A percentile compares a stretch with the other conserved stretches of the same genome.
Conservation (phyloP, 1,140 invertebrate species). For the Microvelia longipes region DNA sequence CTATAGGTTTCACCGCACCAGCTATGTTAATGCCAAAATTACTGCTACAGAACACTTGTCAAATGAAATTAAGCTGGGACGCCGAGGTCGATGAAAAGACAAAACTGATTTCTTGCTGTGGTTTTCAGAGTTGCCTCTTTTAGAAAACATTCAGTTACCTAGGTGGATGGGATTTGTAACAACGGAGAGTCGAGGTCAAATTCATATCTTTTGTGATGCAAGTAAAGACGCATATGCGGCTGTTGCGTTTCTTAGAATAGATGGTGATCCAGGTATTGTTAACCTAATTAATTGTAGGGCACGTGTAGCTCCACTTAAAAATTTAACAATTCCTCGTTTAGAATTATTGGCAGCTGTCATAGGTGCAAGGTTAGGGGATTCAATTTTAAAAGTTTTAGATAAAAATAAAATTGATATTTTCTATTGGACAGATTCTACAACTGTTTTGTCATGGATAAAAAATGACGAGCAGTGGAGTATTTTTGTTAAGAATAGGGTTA, state of each 20-base stretch:
- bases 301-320: background rate
- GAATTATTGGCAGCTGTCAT: background rate
- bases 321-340: background rate
- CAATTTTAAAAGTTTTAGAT: background rate
- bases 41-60: background rate
- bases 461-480: background rate
- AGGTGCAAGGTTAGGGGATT: background rate
- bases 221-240: conserved; percentile 24
- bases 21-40: background rate
- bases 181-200: background rate
- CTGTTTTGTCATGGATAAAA: background rate
- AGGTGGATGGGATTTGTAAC: background rate
- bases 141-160: background rate
- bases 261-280: background rate
- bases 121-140: background rate
- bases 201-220: conserved; percentile 28
- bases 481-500: background rate
- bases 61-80: background rate
- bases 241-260: conserved; percentile 18
- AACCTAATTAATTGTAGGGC: background rate
- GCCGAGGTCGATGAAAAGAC: background rate
- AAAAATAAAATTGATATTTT: background rate
- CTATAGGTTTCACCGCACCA: background rate
- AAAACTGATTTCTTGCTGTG: background rate
- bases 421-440: background rate